These are phyloP conservation scores for Drosophila mayaguana DNA, from an alignment of 2,888 invertebrate species.

Conservation along the genomic window DNA sequence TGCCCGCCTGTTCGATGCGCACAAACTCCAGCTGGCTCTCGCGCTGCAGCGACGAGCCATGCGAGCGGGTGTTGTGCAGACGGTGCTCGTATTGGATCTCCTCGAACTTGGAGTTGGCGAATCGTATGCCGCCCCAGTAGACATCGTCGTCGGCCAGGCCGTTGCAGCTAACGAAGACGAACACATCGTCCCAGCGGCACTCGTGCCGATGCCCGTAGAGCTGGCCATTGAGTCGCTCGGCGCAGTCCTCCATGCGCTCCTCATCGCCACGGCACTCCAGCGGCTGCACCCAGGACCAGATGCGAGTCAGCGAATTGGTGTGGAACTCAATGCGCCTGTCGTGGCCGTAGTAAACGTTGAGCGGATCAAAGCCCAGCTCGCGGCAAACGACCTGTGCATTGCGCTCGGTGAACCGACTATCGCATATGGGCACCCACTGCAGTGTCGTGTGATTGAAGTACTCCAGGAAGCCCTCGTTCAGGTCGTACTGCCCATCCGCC, in stretches of 20 bases:
- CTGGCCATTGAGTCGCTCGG: conserved; percentile 95
- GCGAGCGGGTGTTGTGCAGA: conserved; percentile 92
- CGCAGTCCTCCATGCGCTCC: conserved; percentile 91
- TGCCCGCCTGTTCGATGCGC: conserved; percentile 96
- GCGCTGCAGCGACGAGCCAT: conserved; percentile 88
- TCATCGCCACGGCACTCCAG: conserved; percentile 93
- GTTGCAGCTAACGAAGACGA: conserved; percentile 96
- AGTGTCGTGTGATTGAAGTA: conserved; percentile 97
- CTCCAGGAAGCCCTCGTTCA: conserved; percentile 95
- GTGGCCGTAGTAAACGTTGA: conserved; percentile 95
- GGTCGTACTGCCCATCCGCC: conserved; percentile 80
- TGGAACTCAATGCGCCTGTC: conserved; percentile 95
- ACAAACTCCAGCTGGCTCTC: conserved; percentile 93
- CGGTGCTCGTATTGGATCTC: conserved; percentile 92
- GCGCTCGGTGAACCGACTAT: conserved; percentile 96
- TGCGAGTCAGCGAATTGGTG: conserved; percentile 93
- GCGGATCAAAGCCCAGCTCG: conserved; percentile 94
- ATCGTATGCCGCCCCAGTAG: conserved; percentile 98
- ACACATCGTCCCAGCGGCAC: conserved; percentile 95
- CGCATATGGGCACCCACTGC: conserved; percentile 99
- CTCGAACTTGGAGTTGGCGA: conserved; percentile 95
- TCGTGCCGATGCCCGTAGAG: conserved; percentile 93
- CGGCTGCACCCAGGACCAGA: conserved; percentile 98
- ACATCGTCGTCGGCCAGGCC: conserved; percentile 87
- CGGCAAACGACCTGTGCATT: conserved; percentile 98